Conservation (phyloP, 2,797 vertebrate species). For the Clarias pachynema region DNA sequence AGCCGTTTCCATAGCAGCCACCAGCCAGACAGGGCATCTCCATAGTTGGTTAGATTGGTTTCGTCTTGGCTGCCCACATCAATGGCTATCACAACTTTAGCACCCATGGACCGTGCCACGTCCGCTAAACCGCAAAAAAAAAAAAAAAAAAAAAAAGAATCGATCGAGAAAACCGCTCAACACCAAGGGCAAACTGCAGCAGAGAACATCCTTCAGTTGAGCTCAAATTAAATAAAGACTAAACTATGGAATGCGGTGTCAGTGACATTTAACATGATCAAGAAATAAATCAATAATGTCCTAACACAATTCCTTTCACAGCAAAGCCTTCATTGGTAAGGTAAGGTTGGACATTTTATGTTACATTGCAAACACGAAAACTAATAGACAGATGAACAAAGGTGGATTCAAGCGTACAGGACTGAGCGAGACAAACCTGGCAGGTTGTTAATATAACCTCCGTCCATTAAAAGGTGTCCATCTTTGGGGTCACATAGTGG, state of each 20-base stretch:
- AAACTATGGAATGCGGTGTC: not conserved
- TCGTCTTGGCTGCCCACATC: conserved; percentile 95
- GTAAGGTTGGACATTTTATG: not conserved
- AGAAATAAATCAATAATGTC: not conserved
- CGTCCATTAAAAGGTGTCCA: conserved; percentile 93
- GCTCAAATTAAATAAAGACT: conserved; percentile 20
- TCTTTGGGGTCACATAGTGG: conserved; percentile 96
- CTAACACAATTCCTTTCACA: not conserved
- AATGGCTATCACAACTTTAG: conserved; percentile 93
- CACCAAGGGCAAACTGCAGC: not conserved
- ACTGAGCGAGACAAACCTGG: conserved; percentile 68
- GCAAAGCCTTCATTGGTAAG: not conserved
- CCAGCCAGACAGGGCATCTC: conserved; percentile 92
- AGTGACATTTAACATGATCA: not conserved
- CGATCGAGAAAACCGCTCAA: not conserved
- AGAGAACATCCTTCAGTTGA: not conserved
- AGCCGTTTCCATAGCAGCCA: conserved; percentile 97
- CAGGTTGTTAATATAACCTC: conserved; percentile 95
- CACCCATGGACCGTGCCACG: conserved; percentile 91
- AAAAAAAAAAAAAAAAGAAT: conserved; percentile 2
- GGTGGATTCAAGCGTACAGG: not conserved
- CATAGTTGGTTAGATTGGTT: conserved; percentile 95
- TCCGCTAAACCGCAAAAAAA: conserved; percentile 77
- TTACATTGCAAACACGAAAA: not conserved
- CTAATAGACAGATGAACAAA: not conserved